These are phyloP conservation scores for Lophura nycthemera DNA, from an alignment of 2,113 vertebrate genomes.

Conservation along the genomic window DNA sequence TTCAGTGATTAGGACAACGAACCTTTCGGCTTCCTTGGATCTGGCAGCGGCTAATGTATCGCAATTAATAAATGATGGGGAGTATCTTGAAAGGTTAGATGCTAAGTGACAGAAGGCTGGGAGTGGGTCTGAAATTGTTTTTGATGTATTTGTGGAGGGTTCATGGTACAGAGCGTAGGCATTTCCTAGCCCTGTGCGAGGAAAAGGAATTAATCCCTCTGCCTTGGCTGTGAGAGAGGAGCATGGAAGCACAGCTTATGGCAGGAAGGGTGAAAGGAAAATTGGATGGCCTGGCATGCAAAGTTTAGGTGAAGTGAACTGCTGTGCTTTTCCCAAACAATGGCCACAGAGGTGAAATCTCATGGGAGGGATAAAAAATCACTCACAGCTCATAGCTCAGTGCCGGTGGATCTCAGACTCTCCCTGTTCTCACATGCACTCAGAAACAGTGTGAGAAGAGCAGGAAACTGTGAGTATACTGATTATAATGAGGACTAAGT, in stretches of 20 bases:
- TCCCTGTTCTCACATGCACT: rapidly evolving
- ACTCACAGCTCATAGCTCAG: not conserved
- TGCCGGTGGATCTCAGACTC: not conserved
- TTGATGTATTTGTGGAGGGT: not conserved
- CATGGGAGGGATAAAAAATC: not conserved
- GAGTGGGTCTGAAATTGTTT: not conserved
- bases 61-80: not conserved
- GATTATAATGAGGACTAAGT: not conserved
- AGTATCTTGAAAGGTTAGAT: not conserved
- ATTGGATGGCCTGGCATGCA: not conserved
- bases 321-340: not conserved
- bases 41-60: not conserved
- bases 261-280: not conserved
- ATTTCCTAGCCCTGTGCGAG: not conserved
- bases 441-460: not conserved
- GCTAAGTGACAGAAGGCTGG: not conserved
- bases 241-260: not conserved
- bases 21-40: constrained; percentile 34
- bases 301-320: not conserved
- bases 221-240: not conserved
- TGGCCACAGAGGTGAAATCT: not conserved
- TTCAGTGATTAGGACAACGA: not conserved
- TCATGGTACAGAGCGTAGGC: rapidly evolving
- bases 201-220: not conserved
- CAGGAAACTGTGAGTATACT: not conserved